Evolutionary conservation across 2,113 vertebrate species (phyloP).

Genomic region (Chaenogobius annularis): DNA sequence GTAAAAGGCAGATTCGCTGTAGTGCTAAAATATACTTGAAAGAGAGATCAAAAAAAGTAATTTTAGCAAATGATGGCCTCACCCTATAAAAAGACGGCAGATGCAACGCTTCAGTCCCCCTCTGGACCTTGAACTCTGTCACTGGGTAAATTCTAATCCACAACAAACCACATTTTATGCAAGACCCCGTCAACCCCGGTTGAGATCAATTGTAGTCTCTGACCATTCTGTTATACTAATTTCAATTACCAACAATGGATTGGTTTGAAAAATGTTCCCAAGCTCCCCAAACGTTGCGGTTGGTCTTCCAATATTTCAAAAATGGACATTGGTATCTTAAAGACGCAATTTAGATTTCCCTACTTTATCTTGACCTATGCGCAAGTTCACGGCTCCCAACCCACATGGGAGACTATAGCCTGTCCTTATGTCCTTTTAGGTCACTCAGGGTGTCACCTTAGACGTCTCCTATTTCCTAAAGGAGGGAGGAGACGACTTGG

Average conservation of each 20-base stretch:
- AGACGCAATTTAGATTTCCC: not conserved
- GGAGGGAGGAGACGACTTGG: conserved; percentile 30
- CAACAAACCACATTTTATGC: not conserved
- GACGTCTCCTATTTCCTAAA: conserved; percentile 36
- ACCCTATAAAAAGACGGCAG: not conserved
- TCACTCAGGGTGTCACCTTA: conserved; percentile 45
- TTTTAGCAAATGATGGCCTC: not conserved
- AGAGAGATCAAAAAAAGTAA: not conserved
- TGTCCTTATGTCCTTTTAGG: conserved; percentile 32
- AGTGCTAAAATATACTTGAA: too few species aligned
- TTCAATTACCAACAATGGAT: not conserved
- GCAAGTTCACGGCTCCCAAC: conserved; percentile 57
- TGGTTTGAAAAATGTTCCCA: not conserved
- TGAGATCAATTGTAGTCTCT: not conserved
- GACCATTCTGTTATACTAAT: not conserved
- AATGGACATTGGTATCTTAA: not conserved
- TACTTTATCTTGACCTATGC: not conserved
- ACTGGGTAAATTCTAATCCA: not conserved
- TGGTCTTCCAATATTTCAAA: conserved; percentile 8
- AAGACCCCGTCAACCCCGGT: not conserved
- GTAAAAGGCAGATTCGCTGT: too few species aligned
- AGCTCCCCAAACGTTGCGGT: not conserved
- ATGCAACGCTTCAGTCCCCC: not conserved
- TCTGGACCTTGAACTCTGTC: not conserved
- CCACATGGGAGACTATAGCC: conserved; percentile 15